Evolutionary conservation across 2,113 vertebrate genomes (phyloP).

Genomic region (Neodontobutis hainanensis): DNA sequence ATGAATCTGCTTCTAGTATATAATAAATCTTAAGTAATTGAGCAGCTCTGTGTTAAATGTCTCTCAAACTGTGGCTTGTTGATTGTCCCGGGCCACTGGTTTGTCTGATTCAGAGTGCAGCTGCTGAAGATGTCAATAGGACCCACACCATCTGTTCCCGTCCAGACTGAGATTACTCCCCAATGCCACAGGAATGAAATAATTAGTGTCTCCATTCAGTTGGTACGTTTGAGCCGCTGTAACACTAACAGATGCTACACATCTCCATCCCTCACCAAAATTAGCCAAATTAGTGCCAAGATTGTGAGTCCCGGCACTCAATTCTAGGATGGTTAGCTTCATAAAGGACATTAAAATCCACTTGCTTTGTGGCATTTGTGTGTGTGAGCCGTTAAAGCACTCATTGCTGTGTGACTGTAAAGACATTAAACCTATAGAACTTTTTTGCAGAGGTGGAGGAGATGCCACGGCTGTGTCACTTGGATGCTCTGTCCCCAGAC

Average conservation of each 20-base stretch:
- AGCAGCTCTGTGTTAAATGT: background rate
- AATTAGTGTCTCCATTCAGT: constrained; percentile 50
- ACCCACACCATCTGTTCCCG: constrained; percentile 54
- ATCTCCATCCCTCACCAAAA: constrained; percentile 36
- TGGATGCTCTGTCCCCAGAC: background rate
- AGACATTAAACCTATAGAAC: background rate
- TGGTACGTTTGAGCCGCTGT: constrained; percentile 44
- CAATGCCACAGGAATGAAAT: constrained; percentile 51
- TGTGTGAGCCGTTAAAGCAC: background rate
- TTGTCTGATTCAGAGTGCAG: constrained; percentile 50
- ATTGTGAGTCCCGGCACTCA: constrained; percentile 6
- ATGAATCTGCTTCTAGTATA: background rate
- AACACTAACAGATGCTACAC: constrained; percentile 46
- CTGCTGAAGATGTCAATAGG: constrained; percentile 46
- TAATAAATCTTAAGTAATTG: no score
- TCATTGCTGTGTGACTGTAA: constrained; percentile 11
- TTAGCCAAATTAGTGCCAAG: constrained; percentile 33
- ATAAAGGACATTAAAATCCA: constrained; percentile 27
- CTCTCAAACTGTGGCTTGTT: constrained; percentile 2
- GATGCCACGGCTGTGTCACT: background rate
- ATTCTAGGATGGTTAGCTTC: background rate
- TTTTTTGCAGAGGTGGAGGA: background rate
- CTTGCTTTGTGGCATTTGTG: constrained; percentile 15
- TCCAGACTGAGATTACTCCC: constrained; percentile 35
- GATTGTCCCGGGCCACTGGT: constrained; percentile 28